These are phyloP conservation scores for Chaetops frenatus DNA, from an alignment of 2,113 vertebrate species.

Conservation along the genomic window DNA sequence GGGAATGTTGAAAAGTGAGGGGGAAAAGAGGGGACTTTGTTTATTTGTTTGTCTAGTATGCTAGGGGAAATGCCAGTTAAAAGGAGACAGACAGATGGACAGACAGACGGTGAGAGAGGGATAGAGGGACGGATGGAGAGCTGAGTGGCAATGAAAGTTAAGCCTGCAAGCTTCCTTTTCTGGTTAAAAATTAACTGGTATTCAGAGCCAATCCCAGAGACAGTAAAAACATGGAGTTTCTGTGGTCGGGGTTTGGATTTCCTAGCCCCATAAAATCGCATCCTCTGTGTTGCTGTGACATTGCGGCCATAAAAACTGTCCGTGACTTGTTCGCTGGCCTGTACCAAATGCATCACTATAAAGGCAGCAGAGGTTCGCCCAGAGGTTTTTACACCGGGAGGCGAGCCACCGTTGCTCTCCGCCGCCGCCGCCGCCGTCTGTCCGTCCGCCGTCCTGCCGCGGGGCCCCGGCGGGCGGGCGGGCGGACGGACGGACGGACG, in stretches of 20 bases:
- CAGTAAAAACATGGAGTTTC: conserved; percentile 77
- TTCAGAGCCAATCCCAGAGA: conserved; percentile 66
- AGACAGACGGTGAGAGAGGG: not conserved
- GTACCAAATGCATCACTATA: conserved; percentile 82
- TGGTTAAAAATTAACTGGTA: conserved; percentile 77
- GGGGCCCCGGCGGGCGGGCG: not conserved
- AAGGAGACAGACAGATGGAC: conserved; percentile 26
- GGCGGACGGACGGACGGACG: not conserved
- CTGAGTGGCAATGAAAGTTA: conserved; percentile 35
- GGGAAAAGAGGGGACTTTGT: not conserved
- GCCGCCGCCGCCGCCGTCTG: not conserved
- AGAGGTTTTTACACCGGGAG: conserved; percentile 79
- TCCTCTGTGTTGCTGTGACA: conserved; percentile 90
- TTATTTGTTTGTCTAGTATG: conserved; percentile 59
- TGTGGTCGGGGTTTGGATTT: conserved; percentile 86
- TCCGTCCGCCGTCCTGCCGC: not conserved
- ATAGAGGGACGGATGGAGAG: not conserved
- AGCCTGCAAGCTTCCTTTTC: conserved; percentile 67
- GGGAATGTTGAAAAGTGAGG: not conserved
- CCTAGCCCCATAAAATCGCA: conserved; percentile 89
- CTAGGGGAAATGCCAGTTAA: conserved; percentile 1
- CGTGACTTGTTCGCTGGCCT: conserved; percentile 84
- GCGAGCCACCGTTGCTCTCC: conserved; percentile 37
- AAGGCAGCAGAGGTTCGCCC: conserved; percentile 85
- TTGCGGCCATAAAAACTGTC: conserved; percentile 90